These are phyloP conservation scores for Peromyscus nudipes DNA, from an alignment of 2,797 vertebrate species.

Conservation along the genomic window DNA sequence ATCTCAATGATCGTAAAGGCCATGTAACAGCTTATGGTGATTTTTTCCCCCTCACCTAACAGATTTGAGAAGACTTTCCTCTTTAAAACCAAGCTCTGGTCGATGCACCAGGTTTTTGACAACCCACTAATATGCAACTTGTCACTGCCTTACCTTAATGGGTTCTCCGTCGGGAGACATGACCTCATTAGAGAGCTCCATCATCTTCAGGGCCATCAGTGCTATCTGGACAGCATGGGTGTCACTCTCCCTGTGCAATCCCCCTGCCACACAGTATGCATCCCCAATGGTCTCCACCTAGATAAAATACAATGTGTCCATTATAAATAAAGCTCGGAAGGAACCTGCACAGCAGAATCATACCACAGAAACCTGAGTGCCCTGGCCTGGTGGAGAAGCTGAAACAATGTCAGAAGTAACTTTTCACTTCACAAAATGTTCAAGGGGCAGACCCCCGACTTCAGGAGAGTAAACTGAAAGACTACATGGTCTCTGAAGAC, in stretches of 20 bases:
- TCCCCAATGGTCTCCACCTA: slow-evolving; percentile 99
- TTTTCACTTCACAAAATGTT: not conserved
- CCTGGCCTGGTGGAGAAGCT: not conserved
- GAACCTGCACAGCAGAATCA: not conserved
- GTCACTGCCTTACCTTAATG: slow-evolving; percentile 92
- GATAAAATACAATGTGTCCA: slow-evolving; percentile 77
- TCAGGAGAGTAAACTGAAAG: not conserved
- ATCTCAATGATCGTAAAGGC: not conserved
- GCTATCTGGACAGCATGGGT: slow-evolving; percentile 97
- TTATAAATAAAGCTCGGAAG: slow-evolving; percentile 4
- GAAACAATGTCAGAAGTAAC: not conserved
- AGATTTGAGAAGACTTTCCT: not conserved
- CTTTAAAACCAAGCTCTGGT: not conserved
- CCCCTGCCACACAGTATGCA: slow-evolving; percentile 98
- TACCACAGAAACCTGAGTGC: not conserved
- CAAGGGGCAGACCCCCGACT: rapidly evolving
- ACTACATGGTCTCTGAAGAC: not conserved
- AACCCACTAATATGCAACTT: not conserved
- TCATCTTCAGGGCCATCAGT: slow-evolving; percentile 98
- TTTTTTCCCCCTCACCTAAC: not conserved
- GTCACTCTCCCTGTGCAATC: slow-evolving; percentile 96
- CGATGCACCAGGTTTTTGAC: not conserved
- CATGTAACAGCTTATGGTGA: not conserved
- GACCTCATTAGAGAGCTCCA: slow-evolving; percentile 97
- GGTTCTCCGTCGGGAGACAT: slow-evolving; percentile 96